These are phyloP conservation scores for Sebastes hubbsi DNA, from an alignment of 2,797 vertebrate species.

Conservation along the genomic window DNA sequence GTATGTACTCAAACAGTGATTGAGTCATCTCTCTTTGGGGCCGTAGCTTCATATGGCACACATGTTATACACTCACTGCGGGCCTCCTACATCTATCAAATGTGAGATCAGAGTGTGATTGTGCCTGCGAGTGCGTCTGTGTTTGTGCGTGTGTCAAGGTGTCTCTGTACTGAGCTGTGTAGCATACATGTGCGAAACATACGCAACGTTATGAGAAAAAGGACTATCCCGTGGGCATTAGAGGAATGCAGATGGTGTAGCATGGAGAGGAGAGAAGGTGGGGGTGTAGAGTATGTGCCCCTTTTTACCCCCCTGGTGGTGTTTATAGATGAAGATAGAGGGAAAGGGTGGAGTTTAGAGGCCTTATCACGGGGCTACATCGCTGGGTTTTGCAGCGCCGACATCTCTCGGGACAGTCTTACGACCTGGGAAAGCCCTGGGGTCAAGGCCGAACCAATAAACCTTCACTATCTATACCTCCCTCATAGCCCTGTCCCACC, in stretches of 20 bases:
- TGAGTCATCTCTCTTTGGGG: slow-evolving; percentile 67
- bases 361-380: slow-evolving; percentile 68
- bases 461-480: slow-evolving; percentile 62
- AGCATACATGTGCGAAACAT: slow-evolving; percentile 67
- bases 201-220: slow-evolving; percentile 36
- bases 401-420: slow-evolving; percentile 49
- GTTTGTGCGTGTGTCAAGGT: slow-evolving; percentile 57
- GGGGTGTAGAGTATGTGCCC: slow-evolving; percentile 9
- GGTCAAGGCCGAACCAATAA: slow-evolving; percentile 77
- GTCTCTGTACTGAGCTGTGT: slow-evolving; percentile 23
- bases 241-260: slow-evolving; percentile 64
- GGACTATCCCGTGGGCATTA: slow-evolving; percentile 61
- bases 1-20: slow-evolving; percentile 43
- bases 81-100: slow-evolving; percentile 63
- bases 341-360: slow-evolving; percentile 24
- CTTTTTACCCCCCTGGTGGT: slow-evolving; percentile 23
- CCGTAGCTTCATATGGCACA: slow-evolving; percentile 60
- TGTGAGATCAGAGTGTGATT: slow-evolving; percentile 53
- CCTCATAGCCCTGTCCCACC: slow-evolving; percentile 31
- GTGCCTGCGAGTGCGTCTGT: slow-evolving; percentile 39
- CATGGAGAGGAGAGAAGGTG: background rate
- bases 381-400: slow-evolving; percentile 34
- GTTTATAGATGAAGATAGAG: slow-evolving; percentile 39
- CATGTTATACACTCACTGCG: slow-evolving; percentile 50
- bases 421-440: slow-evolving; percentile 42